A percentile compares a stretch with the other conserved stretches of the same genome.
Evolutionary conservation across 1,140 invertebrate genomes (phyloP).

Genomic region (Lordiphosa stackelbergi): DNA sequence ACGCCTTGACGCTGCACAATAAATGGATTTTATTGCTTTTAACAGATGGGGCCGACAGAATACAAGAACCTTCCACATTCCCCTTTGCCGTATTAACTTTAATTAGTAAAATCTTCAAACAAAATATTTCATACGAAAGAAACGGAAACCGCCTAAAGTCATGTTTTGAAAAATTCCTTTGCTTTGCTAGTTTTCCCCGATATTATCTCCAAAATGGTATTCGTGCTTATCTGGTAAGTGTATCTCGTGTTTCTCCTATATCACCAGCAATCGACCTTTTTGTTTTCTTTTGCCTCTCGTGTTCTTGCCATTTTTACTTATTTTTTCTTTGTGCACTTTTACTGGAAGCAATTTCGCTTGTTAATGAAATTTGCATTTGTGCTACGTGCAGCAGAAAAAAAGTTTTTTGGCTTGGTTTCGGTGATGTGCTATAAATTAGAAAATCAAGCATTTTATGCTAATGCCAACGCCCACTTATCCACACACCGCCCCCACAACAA

Average conservation of each 20-base stretch:
- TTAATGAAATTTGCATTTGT: conserved; percentile 76
- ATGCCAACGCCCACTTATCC: conserved; percentile 49
- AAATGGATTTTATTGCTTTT: too few species aligned
- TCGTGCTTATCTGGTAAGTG: conserved; percentile 12
- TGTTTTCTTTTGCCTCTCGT: background rate
- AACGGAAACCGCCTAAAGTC: background rate
- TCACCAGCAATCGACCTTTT: conserved; percentile 13
- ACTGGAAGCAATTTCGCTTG: conserved; percentile 64
- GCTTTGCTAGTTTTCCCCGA: background rate
- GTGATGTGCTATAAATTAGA: conserved; percentile 74
- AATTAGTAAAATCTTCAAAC: background rate
- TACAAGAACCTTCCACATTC: too few species aligned
- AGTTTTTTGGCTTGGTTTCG: conserved; percentile 54
- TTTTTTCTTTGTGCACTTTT: conserved; percentile 38
- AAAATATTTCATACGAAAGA: background rate
- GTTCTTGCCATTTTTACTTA: background rate
- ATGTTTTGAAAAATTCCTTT: background rate
- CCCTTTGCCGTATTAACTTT: background rate
- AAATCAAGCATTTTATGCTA: conserved; percentile 75
- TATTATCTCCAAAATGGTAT: background rate
- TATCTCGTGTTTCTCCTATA: conserved; percentile 4
- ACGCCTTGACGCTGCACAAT: too few species aligned
- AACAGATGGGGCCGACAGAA: too few species aligned
- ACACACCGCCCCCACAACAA: conserved; percentile 12
- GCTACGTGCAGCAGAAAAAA: conserved; percentile 62